Evolutionary conservation across 1,140 invertebrate species (phyloP).

Genomic region (Lepidurus apus): DNA sequence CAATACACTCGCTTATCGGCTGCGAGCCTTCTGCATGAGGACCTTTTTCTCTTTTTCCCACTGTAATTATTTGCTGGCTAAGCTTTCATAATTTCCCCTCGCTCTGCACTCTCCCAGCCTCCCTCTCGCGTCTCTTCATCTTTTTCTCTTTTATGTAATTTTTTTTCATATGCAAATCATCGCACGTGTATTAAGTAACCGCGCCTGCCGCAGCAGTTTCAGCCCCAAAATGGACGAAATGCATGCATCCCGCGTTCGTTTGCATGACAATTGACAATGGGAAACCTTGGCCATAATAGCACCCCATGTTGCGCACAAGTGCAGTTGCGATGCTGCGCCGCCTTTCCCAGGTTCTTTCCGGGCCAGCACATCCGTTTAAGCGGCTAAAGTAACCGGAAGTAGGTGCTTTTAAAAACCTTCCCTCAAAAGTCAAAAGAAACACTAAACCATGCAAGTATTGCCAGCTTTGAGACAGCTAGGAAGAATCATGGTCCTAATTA

Average conservation of each 20-base stretch:
- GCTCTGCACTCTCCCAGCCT: not conserved
- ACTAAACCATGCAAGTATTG: not conserved
- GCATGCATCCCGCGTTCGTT: slow-evolving; percentile 13
- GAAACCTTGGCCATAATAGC: not conserved
- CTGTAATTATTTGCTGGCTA: not conserved
- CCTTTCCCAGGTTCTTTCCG: not conserved
- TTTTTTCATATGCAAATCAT: not conserved
- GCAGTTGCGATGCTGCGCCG: too few species aligned
- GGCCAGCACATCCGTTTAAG: slow-evolving; percentile 6
- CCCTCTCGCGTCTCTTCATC: not conserved
- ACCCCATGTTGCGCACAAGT: too few species aligned
- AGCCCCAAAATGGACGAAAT: not conserved
- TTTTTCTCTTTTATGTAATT: too few species aligned
- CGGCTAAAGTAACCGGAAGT: not conserved
- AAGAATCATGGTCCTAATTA: not conserved
- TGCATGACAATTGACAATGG: slow-evolving; percentile 14
- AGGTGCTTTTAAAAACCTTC: not conserved
- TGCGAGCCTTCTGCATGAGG: not conserved
- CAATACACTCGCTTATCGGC: not conserved
- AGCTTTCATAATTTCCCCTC: not conserved
- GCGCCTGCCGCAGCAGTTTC: not conserved
- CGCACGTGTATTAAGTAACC: slow-evolving; percentile 10
- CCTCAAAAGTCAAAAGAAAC: not conserved
- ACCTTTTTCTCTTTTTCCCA: not conserved
- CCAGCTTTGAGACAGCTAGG: not conserved